phyloP scores from a whole-genome alignment of 2,888 invertebrate genomes.

The Malacosoma neustria region DNA sequence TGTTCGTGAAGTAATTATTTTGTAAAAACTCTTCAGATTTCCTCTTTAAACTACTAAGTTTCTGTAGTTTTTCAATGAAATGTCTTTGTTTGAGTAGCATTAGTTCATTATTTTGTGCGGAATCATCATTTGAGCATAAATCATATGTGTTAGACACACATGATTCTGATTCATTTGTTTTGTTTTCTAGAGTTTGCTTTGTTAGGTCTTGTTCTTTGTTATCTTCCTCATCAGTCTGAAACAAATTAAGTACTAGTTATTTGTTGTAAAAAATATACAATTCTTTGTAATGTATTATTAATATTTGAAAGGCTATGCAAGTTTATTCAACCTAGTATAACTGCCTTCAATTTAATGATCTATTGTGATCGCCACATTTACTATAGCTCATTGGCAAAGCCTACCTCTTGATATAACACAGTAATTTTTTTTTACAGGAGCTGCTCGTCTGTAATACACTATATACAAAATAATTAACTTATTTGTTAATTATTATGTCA shows the following conservation, averaged over 20 bases:
- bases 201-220: conserved; percentile 46
- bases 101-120: conserved; percentile 37
- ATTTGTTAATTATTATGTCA: too few species aligned
- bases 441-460: too few species aligned
- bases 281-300: not conserved
- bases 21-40: conserved; percentile 65
- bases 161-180: conserved; percentile 43
- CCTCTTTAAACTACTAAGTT: conserved; percentile 57
- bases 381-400: too few species aligned
- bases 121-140: conserved; percentile 32
- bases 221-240: conserved; percentile 59
- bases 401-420: too few species aligned
- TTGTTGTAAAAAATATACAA: not conserved
- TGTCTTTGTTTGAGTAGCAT: conserved; percentile 55
- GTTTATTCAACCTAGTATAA: too few species aligned
- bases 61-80: conserved; percentile 60
- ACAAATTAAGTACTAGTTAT: conserved; percentile 14
- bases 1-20: conserved; percentile 54
- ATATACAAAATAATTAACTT: too few species aligned
- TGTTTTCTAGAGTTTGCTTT: conserved; percentile 38
- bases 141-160: conserved; percentile 46
- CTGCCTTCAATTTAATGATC: too few species aligned
- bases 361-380: too few species aligned
- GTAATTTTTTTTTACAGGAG: too few species aligned
- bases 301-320: too few species aligned